phyloP scores from a whole-genome alignment of 92 coral and sea anemone genomes.

The Actinernus sp. region DNA sequence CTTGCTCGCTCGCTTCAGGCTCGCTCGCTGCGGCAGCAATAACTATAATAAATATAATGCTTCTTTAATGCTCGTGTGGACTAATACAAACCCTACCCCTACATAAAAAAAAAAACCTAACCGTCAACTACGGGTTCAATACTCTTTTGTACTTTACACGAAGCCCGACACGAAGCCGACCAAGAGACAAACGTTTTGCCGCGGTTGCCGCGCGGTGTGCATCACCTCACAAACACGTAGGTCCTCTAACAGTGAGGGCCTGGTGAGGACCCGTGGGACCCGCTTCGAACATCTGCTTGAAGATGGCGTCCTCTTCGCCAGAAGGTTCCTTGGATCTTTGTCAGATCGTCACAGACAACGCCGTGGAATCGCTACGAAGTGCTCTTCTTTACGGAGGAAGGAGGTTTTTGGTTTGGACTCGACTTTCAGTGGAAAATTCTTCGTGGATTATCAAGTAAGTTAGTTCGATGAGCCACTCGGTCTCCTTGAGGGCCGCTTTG shows the following conservation, averaged over 20 bases:
- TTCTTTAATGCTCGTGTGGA: too few species aligned
- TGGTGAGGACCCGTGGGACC: slow-evolving; percentile 26
- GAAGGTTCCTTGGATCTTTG: slow-evolving; percentile 67
- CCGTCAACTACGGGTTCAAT: too few species aligned
- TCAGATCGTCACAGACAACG: slow-evolving; percentile 57
- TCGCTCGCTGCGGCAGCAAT: too few species aligned
- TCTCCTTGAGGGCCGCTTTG: slow-evolving; percentile 15
- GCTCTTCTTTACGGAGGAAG: slow-evolving; percentile 60
- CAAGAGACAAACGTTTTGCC: too few species aligned
- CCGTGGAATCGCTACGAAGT: slow-evolving; percentile 74
- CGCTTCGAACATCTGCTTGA: slow-evolving; percentile 16
- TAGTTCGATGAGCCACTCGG: not conserved
- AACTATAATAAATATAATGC: too few species aligned
- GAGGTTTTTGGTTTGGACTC: slow-evolving; percentile 81
- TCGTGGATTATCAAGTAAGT: slow-evolving; percentile 86
- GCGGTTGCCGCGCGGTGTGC: too few species aligned
- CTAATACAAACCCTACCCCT: too few species aligned
- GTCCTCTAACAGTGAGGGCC: slow-evolving; percentile 5
- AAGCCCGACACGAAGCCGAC: too few species aligned
- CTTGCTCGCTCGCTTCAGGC: too few species aligned
- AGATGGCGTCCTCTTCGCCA: slow-evolving; percentile 83
- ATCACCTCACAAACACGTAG: too few species aligned
- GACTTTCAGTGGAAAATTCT: slow-evolving; percentile 67
- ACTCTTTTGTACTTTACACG: too few species aligned
- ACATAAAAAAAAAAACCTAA: too few species aligned